phyloP scores from a whole-genome alignment of 2,113 vertebrate genomes.

The Leptosomus discolor region DNA sequence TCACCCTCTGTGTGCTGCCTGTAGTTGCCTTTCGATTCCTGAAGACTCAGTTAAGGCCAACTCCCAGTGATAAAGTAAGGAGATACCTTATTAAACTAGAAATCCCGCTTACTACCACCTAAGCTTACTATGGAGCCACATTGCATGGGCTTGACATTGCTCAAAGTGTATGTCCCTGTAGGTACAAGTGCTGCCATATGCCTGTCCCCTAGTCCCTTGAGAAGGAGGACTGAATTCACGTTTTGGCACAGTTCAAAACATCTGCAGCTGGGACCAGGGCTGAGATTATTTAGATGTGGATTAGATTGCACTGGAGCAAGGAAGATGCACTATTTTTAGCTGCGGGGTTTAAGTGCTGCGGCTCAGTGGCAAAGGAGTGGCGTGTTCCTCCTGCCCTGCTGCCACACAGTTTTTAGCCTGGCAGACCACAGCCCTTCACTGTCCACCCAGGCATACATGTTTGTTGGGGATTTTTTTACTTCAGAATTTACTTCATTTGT shows the following conservation, averaged over 20 bases:
- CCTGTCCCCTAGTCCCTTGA: not conserved
- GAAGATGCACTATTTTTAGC: not conserved
- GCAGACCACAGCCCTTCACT: not conserved
- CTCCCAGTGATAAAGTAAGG: slow-evolving; percentile 84
- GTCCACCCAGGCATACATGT: rapidly evolving
- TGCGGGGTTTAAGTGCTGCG: not conserved
- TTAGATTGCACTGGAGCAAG: not conserved
- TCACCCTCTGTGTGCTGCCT: slow-evolving; percentile 83
- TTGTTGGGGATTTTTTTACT: not conserved
- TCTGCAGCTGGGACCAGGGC: not conserved
- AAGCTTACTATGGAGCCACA: rapidly evolving
- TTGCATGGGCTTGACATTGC: not conserved
- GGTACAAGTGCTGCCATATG: not conserved
- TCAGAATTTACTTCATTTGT: not conserved
- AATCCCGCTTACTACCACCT: not conserved
- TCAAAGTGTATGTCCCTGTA: not conserved
- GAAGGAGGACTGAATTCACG: not conserved
- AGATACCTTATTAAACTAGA: not conserved
- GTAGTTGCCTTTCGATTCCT: slow-evolving; percentile 83
- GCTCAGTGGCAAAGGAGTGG: not conserved
- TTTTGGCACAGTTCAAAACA: not conserved
- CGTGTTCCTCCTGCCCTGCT: not conserved
- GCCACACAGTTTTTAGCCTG: not conserved
- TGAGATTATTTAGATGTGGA: not conserved
- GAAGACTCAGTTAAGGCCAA: slow-evolving; percentile 77